A percentile compares a stretch with the other conserved stretches of the same genome.
These are phyloP conservation scores for Cheracebus regulus DNA, from an alignment of 2,797 vertebrate species.

Conservation along the genomic window DNA sequence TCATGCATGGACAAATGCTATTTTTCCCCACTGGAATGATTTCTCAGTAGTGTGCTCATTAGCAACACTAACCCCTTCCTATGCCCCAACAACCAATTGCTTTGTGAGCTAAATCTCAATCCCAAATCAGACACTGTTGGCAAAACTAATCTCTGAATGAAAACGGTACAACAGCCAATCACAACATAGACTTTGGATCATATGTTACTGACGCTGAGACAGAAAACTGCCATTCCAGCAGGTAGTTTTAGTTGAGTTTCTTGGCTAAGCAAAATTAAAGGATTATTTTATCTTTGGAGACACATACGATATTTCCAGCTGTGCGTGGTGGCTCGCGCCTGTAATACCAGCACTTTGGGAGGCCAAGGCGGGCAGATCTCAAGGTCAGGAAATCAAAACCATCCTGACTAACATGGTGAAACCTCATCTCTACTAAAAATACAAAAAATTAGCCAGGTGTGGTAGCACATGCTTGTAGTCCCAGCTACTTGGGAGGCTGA, in stretches of 20 bases:
- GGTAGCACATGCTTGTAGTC: too few relatives aligned
- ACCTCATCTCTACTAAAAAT: too few relatives aligned
- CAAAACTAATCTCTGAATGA: constrained; percentile 85
- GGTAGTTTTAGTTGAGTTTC: constrained; percentile 67
- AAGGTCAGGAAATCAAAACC: too few relatives aligned
- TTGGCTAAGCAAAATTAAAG: constrained; percentile 64
- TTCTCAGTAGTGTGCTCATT: constrained; percentile 63
- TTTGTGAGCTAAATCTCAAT: constrained; percentile 85
- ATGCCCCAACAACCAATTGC: constrained; percentile 69
- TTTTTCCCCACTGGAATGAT: constrained; percentile 52
- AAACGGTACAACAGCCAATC: constrained; percentile 87
- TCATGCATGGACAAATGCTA: not conserved
- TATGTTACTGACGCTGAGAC: constrained; percentile 74
- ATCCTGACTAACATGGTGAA: too few relatives aligned
- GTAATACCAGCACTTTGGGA: too few relatives aligned
- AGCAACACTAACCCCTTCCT: constrained; percentile 71
- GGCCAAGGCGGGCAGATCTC: too few relatives aligned
- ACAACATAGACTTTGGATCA: constrained; percentile 33
- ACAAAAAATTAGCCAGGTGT: too few relatives aligned
- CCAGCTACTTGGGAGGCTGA: too few relatives aligned
- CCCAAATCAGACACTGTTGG: constrained; percentile 82
- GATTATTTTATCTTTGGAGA: constrained; percentile 8
- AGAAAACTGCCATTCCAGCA: constrained; percentile 74
- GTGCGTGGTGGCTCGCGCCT: too few relatives aligned
- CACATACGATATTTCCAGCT: constrained; percentile 15